Percentiles rank a stretch among this genome's conserved stretches.
These are phyloP conservation scores for Scaptodrosophila latifasciaeformis DNA, from an alignment of 2,888 invertebrate species.

Conservation along the genomic window DNA sequence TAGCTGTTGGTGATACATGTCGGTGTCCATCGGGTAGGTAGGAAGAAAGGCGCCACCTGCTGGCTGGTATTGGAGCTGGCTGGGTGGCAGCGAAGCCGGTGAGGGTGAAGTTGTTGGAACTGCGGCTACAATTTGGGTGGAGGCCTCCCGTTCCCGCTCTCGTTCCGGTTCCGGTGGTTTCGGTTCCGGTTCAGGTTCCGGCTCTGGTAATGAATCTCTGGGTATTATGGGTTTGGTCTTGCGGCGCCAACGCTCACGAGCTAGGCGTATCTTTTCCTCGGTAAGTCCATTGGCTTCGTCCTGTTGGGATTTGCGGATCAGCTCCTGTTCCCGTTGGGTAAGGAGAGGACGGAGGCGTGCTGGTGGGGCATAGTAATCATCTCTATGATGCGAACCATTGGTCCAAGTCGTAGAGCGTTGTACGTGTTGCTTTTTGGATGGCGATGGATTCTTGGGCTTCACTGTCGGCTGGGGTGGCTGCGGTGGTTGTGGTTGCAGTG, in stretches of 20 bases:
- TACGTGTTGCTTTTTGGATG: no score
- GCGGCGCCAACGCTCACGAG: constrained; percentile 37
- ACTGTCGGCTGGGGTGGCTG: background rate
- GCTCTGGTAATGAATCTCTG: no score
- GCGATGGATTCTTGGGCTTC: no score
- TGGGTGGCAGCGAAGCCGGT: no score
- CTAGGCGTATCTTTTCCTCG: constrained; percentile 35
- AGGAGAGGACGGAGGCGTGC: background rate
- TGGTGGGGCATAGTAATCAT: no score
- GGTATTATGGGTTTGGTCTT: background rate
- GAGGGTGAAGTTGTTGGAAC: no score
- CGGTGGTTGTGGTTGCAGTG: background rate
- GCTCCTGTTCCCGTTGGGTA: constrained; percentile 32
- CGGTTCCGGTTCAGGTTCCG: no score
- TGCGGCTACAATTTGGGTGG: no score
- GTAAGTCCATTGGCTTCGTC: constrained; percentile 33
- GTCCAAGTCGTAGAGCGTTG: no score
- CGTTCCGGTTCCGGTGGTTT: background rate
- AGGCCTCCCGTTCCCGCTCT: background rate
- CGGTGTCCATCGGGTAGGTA: background rate
- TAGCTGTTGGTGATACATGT: background rate
- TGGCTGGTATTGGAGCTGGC: no score
- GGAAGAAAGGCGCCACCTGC: no score
- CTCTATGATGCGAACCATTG: no score
- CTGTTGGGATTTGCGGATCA: constrained; percentile 32